Base-by-base conservation (phyloP, 2,888 invertebrate genomes). In the Nemurella pictetii region DNA sequence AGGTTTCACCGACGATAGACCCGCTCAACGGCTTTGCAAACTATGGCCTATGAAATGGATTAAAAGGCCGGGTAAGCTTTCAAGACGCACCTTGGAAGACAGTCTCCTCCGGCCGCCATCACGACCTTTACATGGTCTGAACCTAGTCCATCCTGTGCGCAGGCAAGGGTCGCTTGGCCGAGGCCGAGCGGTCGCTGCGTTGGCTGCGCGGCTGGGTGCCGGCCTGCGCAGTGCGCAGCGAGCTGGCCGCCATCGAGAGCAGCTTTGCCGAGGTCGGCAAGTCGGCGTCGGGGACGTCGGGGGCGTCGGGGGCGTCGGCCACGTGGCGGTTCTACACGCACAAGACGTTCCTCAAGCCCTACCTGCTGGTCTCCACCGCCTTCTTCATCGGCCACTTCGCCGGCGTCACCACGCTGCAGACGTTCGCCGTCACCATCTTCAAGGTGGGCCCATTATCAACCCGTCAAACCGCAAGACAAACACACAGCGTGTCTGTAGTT, bases 341-440 rank as follows among this genome's bases (percentile, higher is more conserved):
- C 3, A 87, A 92, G 82, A 94, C 93, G 35, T 96, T 96, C 88
- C 88, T 94, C n/a, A 89, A 92, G 80, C 96, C 96, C 0, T 96
- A 94, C 88, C 89, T 92, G 1, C 89, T 96, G 28, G 94, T 96
- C 0, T 90, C 93, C 15, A 92, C 93, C 74, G 91, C 92, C 26
- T 96, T 96, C 89, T 95, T 95, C 88, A 92, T 95, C 20, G 94
- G 94, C 0, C 93, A 95, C 88, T 96, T 96, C 88, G 94, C 94
- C 55, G 96, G 96, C 0, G 94, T 94, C 91, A 94, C 94, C 0
- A 93, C 95, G 0, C 90, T 96, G 29, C 94, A 94, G 90, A 89
- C 88, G 0, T 88, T 87, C 85, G 88, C 89, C 27, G 89, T 88
- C 85, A 87, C 87, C 86, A 95, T 96, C 88, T 96, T 96, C 88